Base-by-base conservation (phyloP, 2,888 invertebrate genomes). In the Cynaeus angustus region DNA sequence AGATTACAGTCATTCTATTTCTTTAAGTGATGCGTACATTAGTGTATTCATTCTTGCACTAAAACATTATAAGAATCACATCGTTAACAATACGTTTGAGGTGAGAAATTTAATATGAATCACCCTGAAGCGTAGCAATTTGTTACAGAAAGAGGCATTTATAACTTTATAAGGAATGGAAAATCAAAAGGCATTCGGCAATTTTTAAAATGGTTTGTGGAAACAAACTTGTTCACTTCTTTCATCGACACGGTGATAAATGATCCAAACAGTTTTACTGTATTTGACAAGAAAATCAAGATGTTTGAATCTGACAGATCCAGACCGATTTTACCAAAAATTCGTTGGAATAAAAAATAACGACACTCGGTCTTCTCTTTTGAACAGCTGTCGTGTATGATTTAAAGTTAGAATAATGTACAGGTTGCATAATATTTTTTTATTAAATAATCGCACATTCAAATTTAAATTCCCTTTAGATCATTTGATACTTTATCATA, bases 141-240 rank as follows among this genome's bases (percentile, higher is more conserved):
- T 14, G 88, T 88, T 88, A n/a, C n/a, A 94, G 92, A 91, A 91
- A 86, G 92, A 94, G 52, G 84, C 88, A 6, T 94, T 94, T 83
- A 87, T 93, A n/a, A n/a, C n/a, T n/a, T n/a, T n/a, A n/a, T n/a
- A 30, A 90, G 90, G 76, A 74, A 75, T 64, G 88, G 87, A 72
- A 88, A 89, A 3, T 89, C 92, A 0, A 91, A 91, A 81, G 90
- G 90, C 50, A 88, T 91, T 38, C 90, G 91, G 73, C 89, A 91
- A 77, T 94, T 95, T 83, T 86, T 95, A 0, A 93, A 94, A 75
- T 95, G 95, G 95, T 95, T 96, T 84, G 90, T 92, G 0, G 94
- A 95, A 82, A 95, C 95, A 0, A 92, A 94, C 0, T 94, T 95
- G 93, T 95, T 95, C 83, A 89, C 91, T 71, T 89, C 91, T 55